Evolutionary conservation across 2,888 invertebrate genomes (phyloP).

Genomic region (Alentia gelatinosa): DNA sequence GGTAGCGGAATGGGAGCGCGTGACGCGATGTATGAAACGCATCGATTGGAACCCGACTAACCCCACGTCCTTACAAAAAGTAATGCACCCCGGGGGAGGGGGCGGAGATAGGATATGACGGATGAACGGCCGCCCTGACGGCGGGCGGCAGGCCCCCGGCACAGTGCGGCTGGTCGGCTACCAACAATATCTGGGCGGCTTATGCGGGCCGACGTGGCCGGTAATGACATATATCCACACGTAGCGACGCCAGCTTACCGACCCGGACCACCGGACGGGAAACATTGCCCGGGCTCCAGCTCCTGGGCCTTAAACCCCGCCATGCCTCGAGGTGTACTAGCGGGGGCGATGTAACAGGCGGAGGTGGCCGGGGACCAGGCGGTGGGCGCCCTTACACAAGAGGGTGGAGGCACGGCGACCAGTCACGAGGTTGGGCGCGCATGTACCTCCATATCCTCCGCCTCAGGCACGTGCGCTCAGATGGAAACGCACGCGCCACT

Average conservation of each 20-base stretch:
- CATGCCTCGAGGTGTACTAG: no score
- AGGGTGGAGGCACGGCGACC: no score
- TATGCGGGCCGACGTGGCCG: constrained; percentile 12
- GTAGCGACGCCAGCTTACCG: neutral
- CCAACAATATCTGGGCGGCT: constrained; percentile 8
- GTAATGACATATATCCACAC: constrained; percentile 34
- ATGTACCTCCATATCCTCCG: no score
- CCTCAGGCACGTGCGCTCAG: no score
- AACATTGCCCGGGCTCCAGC: neutral
- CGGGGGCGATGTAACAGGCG: no score
- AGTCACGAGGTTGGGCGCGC: no score
- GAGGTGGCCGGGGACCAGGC: no score
- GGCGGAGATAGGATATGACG: constrained; percentile 24
- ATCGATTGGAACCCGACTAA: constrained; percentile 31
- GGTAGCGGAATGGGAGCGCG: neutral
- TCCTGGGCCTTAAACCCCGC: no score
- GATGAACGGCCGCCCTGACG: neutral
- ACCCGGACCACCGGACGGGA: neutral
- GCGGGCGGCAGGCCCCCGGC: neutral
- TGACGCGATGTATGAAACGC: neutral
- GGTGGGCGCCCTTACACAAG: no score
- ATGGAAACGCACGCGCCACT: no score
- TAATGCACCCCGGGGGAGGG: neutral
- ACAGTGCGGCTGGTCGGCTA: neutral
- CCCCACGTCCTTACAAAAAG: neutral